Evolutionary conservation across 2,888 invertebrate genomes (phyloP), one percentile per base, ranked within the genome.

Genomic region (Xestobium rufovillosum): DNA sequence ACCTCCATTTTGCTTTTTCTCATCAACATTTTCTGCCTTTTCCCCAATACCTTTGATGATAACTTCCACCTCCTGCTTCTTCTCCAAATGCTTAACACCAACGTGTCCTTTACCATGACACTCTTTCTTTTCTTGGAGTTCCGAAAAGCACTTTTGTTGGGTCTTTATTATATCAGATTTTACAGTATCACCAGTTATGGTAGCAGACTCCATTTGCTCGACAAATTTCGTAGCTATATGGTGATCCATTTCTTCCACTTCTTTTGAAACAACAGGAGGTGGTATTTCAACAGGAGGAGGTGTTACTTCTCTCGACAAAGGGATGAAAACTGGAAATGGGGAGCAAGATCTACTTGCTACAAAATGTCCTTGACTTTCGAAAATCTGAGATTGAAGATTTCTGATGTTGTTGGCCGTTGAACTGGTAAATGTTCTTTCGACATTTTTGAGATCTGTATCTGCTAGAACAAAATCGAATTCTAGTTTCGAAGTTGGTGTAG

Each of bases 321-420:
- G 65, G 19, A 65, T 55, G 39, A 51, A 64, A 17, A 63, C 51
- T 1, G 53, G 46, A 40, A 51, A 53, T 2, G 63, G 63, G 0
- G 63, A 61, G 37, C 47, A 53, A 0, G 60, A 53, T 33, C 60
- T 46, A 23, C 53, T 52, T 1, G 63, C 63, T 39, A 59, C 60
- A 39, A 60, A 65, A 43, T 65, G 65, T 1, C 65, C 65, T 39
- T 62, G 56, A 38, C 62, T 61, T 49, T 63, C 62, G 39, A 65
- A 65, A 3, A 61, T 51, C 48, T 63, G 60, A 2, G 61, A 60
- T 42, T 63, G 63, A 4, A 65, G 30, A 2, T 56, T 57, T 17
- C 57, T 48, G 9, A 56, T 26, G 14, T 52, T 43, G 3, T 47
- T 31, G 3, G 52, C 31, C 2, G 52, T 47, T 3, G 49, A 26